Conservation (phyloP, 2,113 vertebrate species). For the Indicator indicator region DNA sequence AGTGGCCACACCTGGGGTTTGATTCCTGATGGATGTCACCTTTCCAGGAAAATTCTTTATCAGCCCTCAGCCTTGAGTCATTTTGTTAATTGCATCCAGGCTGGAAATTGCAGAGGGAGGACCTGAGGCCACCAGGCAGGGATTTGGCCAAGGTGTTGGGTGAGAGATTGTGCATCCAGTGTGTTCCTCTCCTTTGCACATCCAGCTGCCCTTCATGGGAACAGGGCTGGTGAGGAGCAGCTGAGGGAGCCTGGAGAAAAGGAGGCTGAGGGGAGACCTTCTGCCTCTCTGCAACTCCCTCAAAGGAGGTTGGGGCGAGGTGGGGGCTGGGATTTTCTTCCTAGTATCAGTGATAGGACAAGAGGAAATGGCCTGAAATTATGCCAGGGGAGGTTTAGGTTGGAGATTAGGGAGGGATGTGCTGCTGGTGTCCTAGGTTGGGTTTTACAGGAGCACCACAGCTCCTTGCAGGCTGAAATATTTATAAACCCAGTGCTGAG, state of each 20-base stretch:
- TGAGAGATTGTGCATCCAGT: neutral
- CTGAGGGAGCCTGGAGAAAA: no score
- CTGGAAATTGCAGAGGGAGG: neutral
- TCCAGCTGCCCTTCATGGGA: no score
- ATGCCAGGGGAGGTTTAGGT: no score
- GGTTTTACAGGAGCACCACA: rapidly evolving
- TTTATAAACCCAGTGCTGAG: neutral
- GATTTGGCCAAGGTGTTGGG: neutral
- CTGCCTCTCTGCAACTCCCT: no score
- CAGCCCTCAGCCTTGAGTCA: neutral
- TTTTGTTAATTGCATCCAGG: neutral
- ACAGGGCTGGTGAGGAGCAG: no score
- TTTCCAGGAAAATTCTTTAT: neutral
- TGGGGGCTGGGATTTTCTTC: no score
- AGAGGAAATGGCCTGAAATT: no score
- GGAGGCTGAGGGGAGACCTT: no score
- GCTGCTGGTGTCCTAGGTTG: rapidly evolving
- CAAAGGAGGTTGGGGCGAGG: no score
- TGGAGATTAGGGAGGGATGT: neutral
- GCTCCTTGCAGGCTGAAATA: slow-evolving; percentile 31
- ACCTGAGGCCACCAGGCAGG: neutral
- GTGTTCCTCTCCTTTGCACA: no score
- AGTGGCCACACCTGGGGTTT: rapidly evolving
- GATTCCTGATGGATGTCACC: rapidly evolving
- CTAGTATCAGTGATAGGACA: no score